phyloP scores from a whole-genome alignment of 30 jellyfish, hydroid and myxozoan species.

The Aurelia sp. region DNA sequence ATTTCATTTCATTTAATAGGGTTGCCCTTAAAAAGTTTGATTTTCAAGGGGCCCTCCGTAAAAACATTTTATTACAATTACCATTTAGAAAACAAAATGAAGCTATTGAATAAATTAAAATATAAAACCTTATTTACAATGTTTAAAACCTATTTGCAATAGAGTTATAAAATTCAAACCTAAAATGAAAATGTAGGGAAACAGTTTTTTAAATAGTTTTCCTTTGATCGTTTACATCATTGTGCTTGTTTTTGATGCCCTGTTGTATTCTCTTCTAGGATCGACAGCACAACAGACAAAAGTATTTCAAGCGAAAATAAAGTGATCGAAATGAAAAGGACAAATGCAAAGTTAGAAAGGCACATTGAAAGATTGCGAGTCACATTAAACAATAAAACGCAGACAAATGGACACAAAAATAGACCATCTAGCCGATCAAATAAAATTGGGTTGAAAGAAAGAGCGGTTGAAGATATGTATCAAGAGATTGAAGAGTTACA shows the following conservation, averaged over 20 bases:
- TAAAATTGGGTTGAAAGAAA: conserved; percentile 32
- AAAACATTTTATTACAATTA: too few relatives aligned
- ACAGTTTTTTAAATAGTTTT: too few relatives aligned
- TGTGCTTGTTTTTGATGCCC: neutral
- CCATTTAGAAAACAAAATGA: too few relatives aligned
- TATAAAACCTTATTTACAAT: too few relatives aligned
- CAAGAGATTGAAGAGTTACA: conserved; percentile 65
- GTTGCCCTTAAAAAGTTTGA: too few relatives aligned
- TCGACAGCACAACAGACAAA: conserved; percentile 64
- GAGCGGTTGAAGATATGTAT: conserved; percentile 36
- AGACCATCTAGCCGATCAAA: conserved; percentile 60
- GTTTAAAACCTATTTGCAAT: too few relatives aligned
- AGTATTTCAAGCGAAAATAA: conserved; percentile 45
- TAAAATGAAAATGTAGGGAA: too few relatives aligned
- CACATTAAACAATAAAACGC: conserved; percentile 25
- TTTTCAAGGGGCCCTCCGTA: too few relatives aligned
- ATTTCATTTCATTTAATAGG: too few relatives aligned
- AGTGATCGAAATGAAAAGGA: conserved; percentile 68
- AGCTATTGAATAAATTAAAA: too few relatives aligned
- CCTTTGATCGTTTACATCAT: too few relatives aligned
- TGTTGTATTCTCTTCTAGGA: conserved; percentile 25
- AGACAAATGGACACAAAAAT: conserved; percentile 8
- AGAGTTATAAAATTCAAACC: too few relatives aligned
- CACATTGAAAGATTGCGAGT: conserved; percentile 68
- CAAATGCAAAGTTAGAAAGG: conserved; percentile 78